phyloP scores from a whole-genome alignment of 2,888 invertebrate species.

The Diaphora mendica region DNA sequence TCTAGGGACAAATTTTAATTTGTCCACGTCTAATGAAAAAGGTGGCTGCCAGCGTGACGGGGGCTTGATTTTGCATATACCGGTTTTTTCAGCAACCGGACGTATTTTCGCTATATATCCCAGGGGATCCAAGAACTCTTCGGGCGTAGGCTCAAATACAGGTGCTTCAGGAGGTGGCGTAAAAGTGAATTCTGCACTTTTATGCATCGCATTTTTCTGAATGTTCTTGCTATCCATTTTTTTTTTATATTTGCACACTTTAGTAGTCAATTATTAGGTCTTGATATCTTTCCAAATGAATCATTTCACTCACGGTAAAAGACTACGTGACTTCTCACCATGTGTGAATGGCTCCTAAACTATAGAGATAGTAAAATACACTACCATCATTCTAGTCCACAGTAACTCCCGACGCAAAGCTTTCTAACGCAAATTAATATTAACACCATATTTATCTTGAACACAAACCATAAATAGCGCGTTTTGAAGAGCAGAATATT shows the following conservation, averaged over 20 bases:
- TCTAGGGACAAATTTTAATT: slow-evolving; percentile 84
- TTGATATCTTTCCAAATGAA: slow-evolving; percentile 45
- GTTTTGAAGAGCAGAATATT: slow-evolving; percentile 32
- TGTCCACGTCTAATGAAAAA: slow-evolving; percentile 91
- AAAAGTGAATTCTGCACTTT: slow-evolving; percentile 83
- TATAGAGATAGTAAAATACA: slow-evolving; percentile 45
- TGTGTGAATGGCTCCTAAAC: slow-evolving; percentile 84
- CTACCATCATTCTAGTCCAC: slow-evolving; percentile 36
- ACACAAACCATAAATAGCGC: slow-evolving; percentile 27
- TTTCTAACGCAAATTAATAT: slow-evolving; percentile 18
- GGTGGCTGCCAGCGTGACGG: slow-evolving; percentile 92
- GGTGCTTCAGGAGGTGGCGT: slow-evolving; percentile 88
- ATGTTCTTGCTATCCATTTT: slow-evolving; percentile 83
- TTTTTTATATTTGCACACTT: slow-evolving; percentile 26
- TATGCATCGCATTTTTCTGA: slow-evolving; percentile 85
- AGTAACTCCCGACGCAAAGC: slow-evolving; percentile 16
- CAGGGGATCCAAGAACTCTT: slow-evolving; percentile 91
- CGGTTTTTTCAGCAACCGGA: slow-evolving; percentile 90
- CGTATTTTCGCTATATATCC: slow-evolving; percentile 91
- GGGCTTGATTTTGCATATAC: slow-evolving; percentile 92
- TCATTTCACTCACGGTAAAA: slow-evolving; percentile 54
- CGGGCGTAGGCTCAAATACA: slow-evolving; percentile 89
- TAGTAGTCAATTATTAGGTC: slow-evolving; percentile 27
- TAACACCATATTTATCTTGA: slow-evolving; percentile 31
- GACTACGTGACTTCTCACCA: slow-evolving; percentile 85